Evolutionary conservation across 2,113 vertebrate species (phyloP), one percentile per base, ranked within the genome.

Genomic region (Nyctereutes procyonoides): DNA sequence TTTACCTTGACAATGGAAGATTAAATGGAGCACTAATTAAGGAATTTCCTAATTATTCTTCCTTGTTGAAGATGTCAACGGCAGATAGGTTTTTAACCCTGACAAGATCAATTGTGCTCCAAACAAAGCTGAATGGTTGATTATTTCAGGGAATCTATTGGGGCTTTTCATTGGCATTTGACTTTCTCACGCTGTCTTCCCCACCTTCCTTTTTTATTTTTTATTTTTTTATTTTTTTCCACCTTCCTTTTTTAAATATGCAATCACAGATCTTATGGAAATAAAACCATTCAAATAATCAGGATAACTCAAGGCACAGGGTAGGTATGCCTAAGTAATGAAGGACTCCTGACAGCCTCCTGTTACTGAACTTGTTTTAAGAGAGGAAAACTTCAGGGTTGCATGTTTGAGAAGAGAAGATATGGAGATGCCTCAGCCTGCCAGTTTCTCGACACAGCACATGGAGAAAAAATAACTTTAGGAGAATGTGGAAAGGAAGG

Each of bases 41-140:
- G 93, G 63, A 95, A 95, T 91, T 97, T 97, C 58, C 67, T 93
- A 95, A 96, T 91, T 96, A 95, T 74, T 96, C 79, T 77, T 94
- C 81, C 74, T 82, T 93, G 53, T 88, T 60, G 80, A 81, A 77
- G 48, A 53, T 22, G 43, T 63, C 92, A 73, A 63, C 0, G 7
- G 83, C 69, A 62, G 90, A 95, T 63, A 73, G 86, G 80, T 28
- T 87, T 96, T 96, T 51, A 93, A 63, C 48, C 16, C 77, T 74
- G 90, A 93, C 77, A 95, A 93, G 94, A 95, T 88, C 93, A 60
- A 76, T 13, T 58, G 60, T 38, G 43, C 20, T 74, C 67, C 65
- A 43, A 16, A 94, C 55, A 74, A 79, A 82, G 71, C 82, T 20
- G 87, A 71, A 65, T 26, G 28, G 60, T 22, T 93, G 73, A 65